Base-by-base conservation (phyloP, 2,888 invertebrate species). In the Limnephilus marmoratus region DNA sequence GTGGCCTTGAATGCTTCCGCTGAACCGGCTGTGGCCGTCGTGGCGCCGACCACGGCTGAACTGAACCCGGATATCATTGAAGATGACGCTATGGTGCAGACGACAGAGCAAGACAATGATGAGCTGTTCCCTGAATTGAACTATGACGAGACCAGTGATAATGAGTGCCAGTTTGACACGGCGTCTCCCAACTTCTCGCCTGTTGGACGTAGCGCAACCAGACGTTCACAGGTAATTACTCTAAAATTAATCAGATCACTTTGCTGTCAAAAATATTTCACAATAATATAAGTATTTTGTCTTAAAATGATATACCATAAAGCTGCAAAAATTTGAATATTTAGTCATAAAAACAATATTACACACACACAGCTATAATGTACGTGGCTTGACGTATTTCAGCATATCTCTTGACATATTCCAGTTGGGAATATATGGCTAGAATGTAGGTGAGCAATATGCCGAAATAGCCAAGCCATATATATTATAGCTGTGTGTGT, bases 51-150 rank as follows among this genome's bases (percentile, higher is more conserved):
- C 13, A 37, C 81, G 15, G 91, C 87, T 41, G 92, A 91, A 13
- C 90, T 34, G 31, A 90, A 86, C 53, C 91, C 92, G 5, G 93
- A 93, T 24, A 88, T 91, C 31, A 93, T 92, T 15, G 92, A 92
- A 85, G 93, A 91, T 37, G 93, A 93, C 45, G 90, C 45, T 68
- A 81, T 93, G 34, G 91, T 93, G 18, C 90, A 89, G 90, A 37
- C 34, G 13, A 41, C 92, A 5, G 94, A 95, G 91, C 94, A 94
- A 31, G 94, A 94, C 83, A 93, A 94, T 81, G 96, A 96, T 94
- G 96, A 96, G 93, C 94, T 95, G 94, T 96, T 95, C 95, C 96
- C 96, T 87, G 96, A 96, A 94, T 95, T 96, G 93, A 94, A 95
- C 81, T 96, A 96, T 94, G 96, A 93, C 85, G 96, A 96, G 90